Conservation (phyloP, 2,113 vertebrate genomes). For the Corythaeola cristata region DNA sequence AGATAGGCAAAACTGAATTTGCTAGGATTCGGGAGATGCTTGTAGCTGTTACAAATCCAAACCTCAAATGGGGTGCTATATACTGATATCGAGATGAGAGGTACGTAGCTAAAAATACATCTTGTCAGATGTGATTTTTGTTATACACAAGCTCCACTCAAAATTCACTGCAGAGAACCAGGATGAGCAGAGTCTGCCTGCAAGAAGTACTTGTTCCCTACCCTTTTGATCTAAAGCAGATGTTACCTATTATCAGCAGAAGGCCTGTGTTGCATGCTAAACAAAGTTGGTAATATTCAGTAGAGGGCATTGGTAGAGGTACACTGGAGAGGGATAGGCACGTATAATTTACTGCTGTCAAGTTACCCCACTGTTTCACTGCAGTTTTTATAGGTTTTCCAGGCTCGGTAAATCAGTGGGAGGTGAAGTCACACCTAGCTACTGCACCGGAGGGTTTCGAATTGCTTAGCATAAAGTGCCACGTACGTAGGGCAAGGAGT, state of each 20-base stretch:
- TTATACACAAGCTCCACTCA: background rate
- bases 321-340: background rate
- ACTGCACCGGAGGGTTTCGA: background rate
- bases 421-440: background rate
- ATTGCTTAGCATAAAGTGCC: background rate
- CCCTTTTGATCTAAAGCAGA: slow-evolving; percentile 41
- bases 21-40: background rate
- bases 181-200: background rate
- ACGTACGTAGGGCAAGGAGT: background rate
- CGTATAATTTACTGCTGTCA: background rate
- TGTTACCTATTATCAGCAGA: slow-evolving; percentile 14
- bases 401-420: background rate
- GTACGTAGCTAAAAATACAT: background rate
- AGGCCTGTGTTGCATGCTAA: background rate
- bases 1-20: background rate
- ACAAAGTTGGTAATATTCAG: background rate
- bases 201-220: background rate
- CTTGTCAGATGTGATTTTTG: background rate
- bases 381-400: background rate
- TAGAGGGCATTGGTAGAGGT: background rate
- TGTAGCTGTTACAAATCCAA: background rate
- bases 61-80: background rate
- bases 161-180: background rate
- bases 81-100: background rate
- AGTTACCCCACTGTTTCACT: background rate